Conservation (phyloP, 2,113 vertebrate species). For the Galbula dea region DNA sequence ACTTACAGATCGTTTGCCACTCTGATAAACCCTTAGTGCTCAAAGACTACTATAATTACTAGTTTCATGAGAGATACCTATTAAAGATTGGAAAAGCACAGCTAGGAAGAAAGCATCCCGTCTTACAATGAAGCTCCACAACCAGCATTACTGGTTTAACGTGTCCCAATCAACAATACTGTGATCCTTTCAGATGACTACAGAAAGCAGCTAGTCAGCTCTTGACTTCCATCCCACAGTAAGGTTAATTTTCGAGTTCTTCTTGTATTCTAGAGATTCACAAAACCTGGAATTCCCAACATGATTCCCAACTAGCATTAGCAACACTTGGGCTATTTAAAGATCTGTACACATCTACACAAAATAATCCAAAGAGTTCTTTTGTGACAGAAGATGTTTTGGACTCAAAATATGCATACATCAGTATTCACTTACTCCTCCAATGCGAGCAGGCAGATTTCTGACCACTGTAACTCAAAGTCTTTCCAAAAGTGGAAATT, state of each 20-base stretch:
- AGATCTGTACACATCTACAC: neutral
- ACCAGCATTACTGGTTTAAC: constrained; percentile 59
- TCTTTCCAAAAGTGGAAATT: neutral
- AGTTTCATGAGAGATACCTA: neutral
- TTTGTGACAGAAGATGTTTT: neutral
- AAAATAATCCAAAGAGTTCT: neutral
- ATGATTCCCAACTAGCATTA: neutral
- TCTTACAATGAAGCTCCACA: neutral
- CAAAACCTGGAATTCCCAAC: neutral
- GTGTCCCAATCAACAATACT: neutral
- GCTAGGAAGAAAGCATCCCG: neutral
- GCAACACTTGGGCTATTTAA: fast-evolving
- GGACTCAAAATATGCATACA: neutral
- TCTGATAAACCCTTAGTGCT: neutral
- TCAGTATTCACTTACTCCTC: neutral
- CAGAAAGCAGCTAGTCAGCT: neutral
- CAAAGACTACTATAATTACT: neutral
- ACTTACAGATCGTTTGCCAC: neutral
- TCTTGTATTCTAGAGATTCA: neutral
- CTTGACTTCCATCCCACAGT: neutral
- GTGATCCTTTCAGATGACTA: neutral
- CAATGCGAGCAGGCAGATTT: neutral
- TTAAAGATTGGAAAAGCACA: neutral
- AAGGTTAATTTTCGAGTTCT: neutral
- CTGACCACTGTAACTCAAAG: neutral